phyloP scores from a whole-genome alignment of 2,797 vertebrate genomes.

The Huso huso region DNA sequence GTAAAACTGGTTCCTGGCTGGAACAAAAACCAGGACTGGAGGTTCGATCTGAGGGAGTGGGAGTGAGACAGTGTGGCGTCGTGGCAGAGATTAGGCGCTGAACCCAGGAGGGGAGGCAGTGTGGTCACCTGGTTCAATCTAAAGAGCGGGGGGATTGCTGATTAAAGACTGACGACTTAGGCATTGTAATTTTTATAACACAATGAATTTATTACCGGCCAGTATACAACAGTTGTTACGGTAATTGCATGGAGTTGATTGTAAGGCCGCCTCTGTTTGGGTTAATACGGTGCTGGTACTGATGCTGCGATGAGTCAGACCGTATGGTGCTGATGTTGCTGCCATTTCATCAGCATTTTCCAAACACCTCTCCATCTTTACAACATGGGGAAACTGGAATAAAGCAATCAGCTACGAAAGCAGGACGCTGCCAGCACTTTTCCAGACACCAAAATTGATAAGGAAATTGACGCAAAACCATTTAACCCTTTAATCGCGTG shows the following conservation, averaged over 20 bases:
- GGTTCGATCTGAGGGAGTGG: too few relatives aligned
- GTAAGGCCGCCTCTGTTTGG: conserved; percentile 37
- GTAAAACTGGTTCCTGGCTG: too few relatives aligned
- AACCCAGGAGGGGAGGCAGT: too few relatives aligned
- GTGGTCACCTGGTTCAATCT: too few relatives aligned
- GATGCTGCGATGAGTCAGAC: conserved; percentile 86
- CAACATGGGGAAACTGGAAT: conserved; percentile 29
- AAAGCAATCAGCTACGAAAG: conserved; percentile 11
- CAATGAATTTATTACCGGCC: too few relatives aligned
- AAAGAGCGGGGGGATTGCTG: too few relatives aligned
- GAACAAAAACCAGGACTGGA: too few relatives aligned
- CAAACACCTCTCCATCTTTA: conserved; percentile 39
- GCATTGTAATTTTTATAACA: too few relatives aligned
- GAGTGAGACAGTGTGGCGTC: too few relatives aligned
- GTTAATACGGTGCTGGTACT: conserved; percentile 66
- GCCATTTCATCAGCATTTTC: conserved; percentile 75
- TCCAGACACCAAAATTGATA: neutral
- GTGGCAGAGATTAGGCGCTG: too few relatives aligned
- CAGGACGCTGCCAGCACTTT: neutral
- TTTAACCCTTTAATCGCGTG: neutral
- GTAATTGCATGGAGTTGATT: conserved; percentile 29
- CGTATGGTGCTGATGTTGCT: conserved; percentile 73
- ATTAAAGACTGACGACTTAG: too few relatives aligned
- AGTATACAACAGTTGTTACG: neutral
- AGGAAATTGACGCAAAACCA: neutral